Evolutionary conservation across 2,888 invertebrate species (phyloP).

Genomic region (Mythimna pallens): DNA sequence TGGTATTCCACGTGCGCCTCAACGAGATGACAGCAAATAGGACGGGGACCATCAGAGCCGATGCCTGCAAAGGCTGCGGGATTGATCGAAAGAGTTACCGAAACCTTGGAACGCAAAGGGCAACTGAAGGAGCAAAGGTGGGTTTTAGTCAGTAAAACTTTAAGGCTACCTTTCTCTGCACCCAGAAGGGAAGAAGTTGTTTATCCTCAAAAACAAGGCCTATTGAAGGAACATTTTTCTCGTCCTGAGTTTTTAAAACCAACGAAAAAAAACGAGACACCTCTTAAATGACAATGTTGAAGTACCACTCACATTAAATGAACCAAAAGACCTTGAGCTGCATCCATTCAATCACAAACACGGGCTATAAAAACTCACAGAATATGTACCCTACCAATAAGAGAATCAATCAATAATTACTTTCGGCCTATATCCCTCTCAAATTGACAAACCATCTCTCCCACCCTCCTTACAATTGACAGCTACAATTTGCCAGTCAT

Average conservation of each 20-base stretch:
- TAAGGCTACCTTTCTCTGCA: too few species aligned
- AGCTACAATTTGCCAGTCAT: constrained; percentile 57
- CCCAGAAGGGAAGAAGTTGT: too few species aligned
- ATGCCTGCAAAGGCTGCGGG: too few species aligned
- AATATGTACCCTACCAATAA: constrained; percentile 35
- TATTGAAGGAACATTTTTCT: not conserved
- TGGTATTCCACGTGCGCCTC: too few species aligned
- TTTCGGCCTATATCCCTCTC: constrained; percentile 15
- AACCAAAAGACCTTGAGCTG: constrained; percentile 20
- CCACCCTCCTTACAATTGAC: constrained; percentile 22
- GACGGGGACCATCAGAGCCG: too few species aligned
- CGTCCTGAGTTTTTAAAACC: not conserved
- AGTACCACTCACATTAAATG: constrained; percentile 12
- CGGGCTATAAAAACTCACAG: constrained; percentile 18
- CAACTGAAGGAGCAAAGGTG: too few species aligned
- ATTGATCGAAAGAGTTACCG: too few species aligned
- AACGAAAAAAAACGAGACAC: not conserved
- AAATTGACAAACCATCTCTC: constrained; percentile 36
- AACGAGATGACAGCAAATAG: too few species aligned
- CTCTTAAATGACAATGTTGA: not conserved
- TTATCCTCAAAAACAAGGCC: too few species aligned
- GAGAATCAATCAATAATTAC: constrained; percentile 46
- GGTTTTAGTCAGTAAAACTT: too few species aligned
- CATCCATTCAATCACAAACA: constrained; percentile 30
- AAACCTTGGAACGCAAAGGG: too few species aligned